phyloP scores from a whole-genome alignment of 53 echinoderm and acorn worm genomes.

The Temnopleurus reevesii region DNA sequence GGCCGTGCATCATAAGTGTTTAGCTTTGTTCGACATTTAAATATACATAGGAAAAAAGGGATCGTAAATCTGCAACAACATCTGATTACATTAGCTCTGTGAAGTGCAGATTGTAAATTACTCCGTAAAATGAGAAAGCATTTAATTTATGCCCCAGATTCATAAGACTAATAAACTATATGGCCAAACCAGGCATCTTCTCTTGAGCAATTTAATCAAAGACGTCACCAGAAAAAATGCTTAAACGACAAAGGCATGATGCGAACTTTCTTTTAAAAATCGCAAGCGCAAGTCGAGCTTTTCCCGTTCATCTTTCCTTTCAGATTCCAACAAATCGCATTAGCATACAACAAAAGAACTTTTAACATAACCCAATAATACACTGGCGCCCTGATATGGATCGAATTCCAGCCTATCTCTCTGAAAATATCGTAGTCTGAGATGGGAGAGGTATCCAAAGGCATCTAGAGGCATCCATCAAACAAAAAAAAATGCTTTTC shows the following conservation, averaged over 20 bases:
- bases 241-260: not conserved
- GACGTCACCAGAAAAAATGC: not conserved
- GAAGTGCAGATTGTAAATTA: constrained; percentile 16
- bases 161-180: not conserved
- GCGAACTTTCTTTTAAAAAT: not conserved
- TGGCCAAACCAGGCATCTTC: not conserved
- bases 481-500: not conserved
- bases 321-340: not conserved
- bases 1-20: constrained; percentile 7
- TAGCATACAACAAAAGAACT: not conserved
- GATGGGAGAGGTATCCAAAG: not conserved
- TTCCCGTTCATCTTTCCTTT: not conserved
- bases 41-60: not conserved
- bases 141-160: not conserved
- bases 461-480: not conserved
- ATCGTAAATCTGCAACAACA: not conserved
- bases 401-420: not conserved
- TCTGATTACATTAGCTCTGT: not conserved
- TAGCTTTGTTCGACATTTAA: constrained; percentile 4
- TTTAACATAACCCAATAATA: not conserved
- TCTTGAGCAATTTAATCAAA: not conserved
- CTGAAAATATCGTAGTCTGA: not conserved
- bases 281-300: not conserved
- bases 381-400: not conserved
- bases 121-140: not conserved